phyloP scores from a whole-genome alignment of 2,113 vertebrate species.

The Montifringilla adamsi region DNA sequence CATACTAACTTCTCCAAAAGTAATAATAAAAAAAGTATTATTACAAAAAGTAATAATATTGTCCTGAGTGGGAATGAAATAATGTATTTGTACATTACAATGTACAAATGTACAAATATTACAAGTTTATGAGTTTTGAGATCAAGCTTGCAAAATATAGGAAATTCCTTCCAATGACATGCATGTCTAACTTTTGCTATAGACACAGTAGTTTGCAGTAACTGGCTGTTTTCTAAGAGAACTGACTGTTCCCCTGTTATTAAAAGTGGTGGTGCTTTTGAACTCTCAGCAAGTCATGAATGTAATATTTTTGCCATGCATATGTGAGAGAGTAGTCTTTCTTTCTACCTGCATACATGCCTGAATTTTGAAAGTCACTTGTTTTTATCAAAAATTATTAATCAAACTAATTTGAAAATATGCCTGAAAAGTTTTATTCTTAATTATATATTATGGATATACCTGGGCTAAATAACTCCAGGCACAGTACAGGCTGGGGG shows the following conservation, averaged over 20 bases:
- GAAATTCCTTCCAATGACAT: background rate
- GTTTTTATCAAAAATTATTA: background rate
- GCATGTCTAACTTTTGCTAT: background rate
- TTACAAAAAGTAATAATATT: background rate
- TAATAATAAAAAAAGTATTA: background rate
- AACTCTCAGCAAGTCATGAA: rapidly evolving
- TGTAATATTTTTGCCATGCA: background rate
- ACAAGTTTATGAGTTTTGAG: background rate
- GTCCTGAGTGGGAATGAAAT: background rate
- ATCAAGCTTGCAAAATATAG: background rate
- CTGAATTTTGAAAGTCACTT: background rate
- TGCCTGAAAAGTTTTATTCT: background rate
- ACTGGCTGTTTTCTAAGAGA: background rate
- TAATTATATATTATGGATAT: background rate
- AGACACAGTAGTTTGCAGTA: background rate
- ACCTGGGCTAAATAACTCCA: too few relatives aligned
- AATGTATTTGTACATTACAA: background rate
- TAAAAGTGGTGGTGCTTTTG: background rate
- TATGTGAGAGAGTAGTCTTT: background rate
- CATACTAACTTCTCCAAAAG: background rate
- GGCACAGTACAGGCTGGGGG: too few relatives aligned
- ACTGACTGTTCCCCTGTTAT: background rate
- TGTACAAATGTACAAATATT: too few relatives aligned
- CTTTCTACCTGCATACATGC: background rate
- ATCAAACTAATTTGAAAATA: background rate